Evolutionary conservation across 2,113 vertebrate genomes (phyloP).

Genomic region (Grus americana): DNA sequence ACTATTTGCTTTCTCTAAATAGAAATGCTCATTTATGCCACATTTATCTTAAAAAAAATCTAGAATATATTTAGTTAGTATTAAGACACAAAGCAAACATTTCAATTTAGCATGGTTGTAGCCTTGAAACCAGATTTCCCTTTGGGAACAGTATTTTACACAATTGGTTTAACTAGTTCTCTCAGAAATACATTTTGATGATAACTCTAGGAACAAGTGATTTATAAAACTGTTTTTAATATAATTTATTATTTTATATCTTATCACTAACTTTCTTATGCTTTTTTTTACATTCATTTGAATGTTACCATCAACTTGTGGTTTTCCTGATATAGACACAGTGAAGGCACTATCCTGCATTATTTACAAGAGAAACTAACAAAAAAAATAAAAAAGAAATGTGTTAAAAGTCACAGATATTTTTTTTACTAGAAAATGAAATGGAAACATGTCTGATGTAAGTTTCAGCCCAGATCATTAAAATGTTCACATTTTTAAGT

Average conservation of each 20-base stretch:
- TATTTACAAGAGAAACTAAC: background rate
- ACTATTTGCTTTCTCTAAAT: background rate
- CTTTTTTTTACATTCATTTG: background rate
- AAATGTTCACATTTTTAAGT: background rate
- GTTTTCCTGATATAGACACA: background rate
- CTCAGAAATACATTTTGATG: background rate
- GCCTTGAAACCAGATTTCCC: background rate
- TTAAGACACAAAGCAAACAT: background rate
- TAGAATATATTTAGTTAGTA: background rate
- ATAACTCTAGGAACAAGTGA: background rate
- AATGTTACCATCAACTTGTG: background rate
- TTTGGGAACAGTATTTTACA: background rate
- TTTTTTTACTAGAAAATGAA: background rate
- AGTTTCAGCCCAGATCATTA: background rate
- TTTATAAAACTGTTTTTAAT: background rate
- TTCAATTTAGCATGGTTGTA: background rate
- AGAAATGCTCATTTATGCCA: background rate
- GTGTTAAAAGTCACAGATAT: background rate
- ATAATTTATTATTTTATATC: background rate
- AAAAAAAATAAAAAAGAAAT: background rate
- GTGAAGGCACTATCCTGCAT: background rate
- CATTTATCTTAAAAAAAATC: background rate
- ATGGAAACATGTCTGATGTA: background rate
- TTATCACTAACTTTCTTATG: background rate
- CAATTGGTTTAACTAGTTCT: background rate